Base-by-base conservation (phyloP, 2,113 vertebrate species). In the Choloepus hoffmanni region DNA sequence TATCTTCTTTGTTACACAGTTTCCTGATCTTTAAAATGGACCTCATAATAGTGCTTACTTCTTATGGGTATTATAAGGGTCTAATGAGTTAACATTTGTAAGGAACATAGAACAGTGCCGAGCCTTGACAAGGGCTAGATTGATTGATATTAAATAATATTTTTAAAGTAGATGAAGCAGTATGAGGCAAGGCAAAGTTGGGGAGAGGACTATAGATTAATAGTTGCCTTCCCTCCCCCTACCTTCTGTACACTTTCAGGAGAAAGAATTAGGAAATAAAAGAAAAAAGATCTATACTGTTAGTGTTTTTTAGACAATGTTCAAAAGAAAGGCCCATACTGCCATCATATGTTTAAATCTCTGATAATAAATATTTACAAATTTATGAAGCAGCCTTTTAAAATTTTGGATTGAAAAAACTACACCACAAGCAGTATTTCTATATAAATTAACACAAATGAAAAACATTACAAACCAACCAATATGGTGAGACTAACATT, bases 361-460 rank as follows among this genome's bases (percentile, higher is more conserved):
- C 19, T 96, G 24, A 67, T 16, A 63, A 77, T 68, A 63, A 30
- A 33, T n/a, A 63, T 86, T 92, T 67, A 60, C 28, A 30, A 48
- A 65, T 58, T 88, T 77, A 77, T 48, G 5, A 88, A 55, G 16
- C 63, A 90, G 18, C 0, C 12, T n/a, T 94, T 92, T 60, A 68
- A 82, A 36, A 55, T 58, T 92, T 74, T 94, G 36, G 93, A 68
- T 36, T 68, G 7, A 48, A 63, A 91, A 48, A 96, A 62, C 5
- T 8, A 94, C 21, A 60, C 0, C 4, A 45, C 45, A 48, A 78
- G 28, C 40, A 73, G 90, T 48, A 58, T 76, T 95, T 92, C 7
- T 74, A 15, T 67, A 36, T 88, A 85, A 73, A 82, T 89, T 76
- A 65, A 65, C 3, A 67, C 24, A 33, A 67, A 26, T 53, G 79